Evolutionary conservation across 1,140 invertebrate species (phyloP).

Genomic region (Drosophila baimaii): DNA sequence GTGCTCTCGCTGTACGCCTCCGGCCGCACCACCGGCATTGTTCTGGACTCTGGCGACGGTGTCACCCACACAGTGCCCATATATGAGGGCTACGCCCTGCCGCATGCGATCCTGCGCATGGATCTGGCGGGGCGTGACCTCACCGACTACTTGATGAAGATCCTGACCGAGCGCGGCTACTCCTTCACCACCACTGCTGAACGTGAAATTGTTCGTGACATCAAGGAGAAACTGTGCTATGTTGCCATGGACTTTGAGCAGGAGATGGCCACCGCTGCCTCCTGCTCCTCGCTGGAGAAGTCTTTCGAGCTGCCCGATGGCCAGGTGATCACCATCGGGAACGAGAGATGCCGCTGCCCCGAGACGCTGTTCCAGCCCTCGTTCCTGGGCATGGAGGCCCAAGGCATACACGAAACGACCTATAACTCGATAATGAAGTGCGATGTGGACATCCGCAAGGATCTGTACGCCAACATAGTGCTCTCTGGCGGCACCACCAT

Average conservation of each 20-base stretch:
- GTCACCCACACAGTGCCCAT: slow-evolving; percentile 11
- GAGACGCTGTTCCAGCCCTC: slow-evolving; percentile 9
- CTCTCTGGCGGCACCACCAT: slow-evolving; percentile 8
- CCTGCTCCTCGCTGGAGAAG: slow-evolving; percentile 1
- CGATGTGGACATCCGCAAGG: slow-evolving; percentile 14
- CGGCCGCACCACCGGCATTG: slow-evolving; percentile 4
- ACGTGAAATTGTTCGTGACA: slow-evolving; percentile 8
- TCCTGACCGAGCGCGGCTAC: slow-evolving; percentile 5
- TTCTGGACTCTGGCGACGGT: slow-evolving; percentile 9
- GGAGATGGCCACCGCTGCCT: slow-evolving; percentile 14
- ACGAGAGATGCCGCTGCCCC: slow-evolving; percentile 9
- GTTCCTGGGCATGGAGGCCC: slow-evolving; percentile 12
- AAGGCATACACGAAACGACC: slow-evolving; percentile 8
- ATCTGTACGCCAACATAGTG: slow-evolving; percentile 6
- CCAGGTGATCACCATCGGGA: slow-evolving; percentile 1
- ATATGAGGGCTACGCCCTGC: slow-evolving; percentile 8
- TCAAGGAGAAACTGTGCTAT: slow-evolving; percentile 11
- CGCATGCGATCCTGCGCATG: slow-evolving; percentile 11
- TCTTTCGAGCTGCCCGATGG: slow-evolving; percentile 8
- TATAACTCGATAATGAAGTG: slow-evolving; percentile 12
- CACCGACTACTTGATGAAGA: slow-evolving; percentile 8
- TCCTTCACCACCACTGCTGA: slow-evolving; percentile 13
- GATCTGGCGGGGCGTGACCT: slow-evolving; percentile 8
- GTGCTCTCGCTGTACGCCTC: slow-evolving; percentile 12
- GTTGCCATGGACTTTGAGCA: slow-evolving; percentile 7